Evolutionary conservation across 2,113 vertebrate genomes (phyloP).

Genomic region (Ranitomeya variabilis): DNA sequence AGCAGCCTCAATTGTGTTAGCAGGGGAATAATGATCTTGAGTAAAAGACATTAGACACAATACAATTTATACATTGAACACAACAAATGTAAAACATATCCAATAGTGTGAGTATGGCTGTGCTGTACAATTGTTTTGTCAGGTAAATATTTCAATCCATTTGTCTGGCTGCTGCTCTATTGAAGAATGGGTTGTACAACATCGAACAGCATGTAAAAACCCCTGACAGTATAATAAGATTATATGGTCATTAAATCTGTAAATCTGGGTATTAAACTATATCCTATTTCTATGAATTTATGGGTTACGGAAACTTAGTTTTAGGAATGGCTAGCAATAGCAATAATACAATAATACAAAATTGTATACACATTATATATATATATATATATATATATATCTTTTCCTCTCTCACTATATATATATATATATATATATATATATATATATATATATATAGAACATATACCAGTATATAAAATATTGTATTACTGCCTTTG

Average conservation of each 20-base stretch:
- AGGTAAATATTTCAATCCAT: background rate
- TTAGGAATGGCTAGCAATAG: too few species aligned
- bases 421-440: too few species aligned
- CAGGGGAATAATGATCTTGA: background rate
- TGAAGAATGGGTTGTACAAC: background rate
- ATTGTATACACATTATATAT: too few species aligned
- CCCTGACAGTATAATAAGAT: background rate
- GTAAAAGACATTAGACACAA: background rate
- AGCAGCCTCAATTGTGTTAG: background rate
- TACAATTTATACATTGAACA: background rate
- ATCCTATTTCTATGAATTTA: background rate
- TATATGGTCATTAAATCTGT: background rate
- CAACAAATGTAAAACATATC: constrained; percentile 1
- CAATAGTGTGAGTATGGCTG: background rate
- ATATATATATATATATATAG: too few species aligned
- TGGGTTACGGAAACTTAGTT: background rate
- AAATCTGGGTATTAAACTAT: background rate
- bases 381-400: too few species aligned
- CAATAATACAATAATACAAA: too few species aligned
- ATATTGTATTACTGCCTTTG: too few species aligned
- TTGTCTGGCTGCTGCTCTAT: background rate
- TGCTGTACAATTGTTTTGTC: background rate
- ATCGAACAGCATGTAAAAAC: background rate
- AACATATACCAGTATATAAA: too few species aligned
- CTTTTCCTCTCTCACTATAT: too few species aligned